Evolutionary conservation across 1,140 invertebrate genomes (phyloP).

Genomic region (Drosophila hydei): DNA sequence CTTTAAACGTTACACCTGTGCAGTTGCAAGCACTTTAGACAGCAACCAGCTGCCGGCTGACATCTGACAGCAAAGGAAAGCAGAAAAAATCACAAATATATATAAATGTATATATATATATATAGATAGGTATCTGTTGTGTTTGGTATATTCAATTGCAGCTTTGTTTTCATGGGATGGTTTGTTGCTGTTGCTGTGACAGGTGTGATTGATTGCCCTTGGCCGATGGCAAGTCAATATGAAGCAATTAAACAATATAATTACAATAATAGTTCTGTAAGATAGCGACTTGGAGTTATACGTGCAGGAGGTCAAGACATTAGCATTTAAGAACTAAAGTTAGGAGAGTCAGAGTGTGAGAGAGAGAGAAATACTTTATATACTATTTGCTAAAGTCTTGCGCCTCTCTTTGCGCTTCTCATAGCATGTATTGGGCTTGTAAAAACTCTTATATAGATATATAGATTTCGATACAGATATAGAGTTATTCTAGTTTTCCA

Average conservation of each 20-base stretch:
- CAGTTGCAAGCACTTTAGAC: not conserved
- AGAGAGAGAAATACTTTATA: too few species aligned
- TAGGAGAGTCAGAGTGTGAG: too few species aligned
- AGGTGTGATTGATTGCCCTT: slow-evolving; percentile 44
- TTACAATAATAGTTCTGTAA: not conserved
- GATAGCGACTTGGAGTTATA: too few species aligned
- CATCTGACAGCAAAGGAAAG: slow-evolving; percentile 23
- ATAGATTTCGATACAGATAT: too few species aligned
- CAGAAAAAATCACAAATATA: not conserved
- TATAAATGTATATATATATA: not conserved
- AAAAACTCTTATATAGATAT: too few species aligned
- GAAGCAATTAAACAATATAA: slow-evolving; percentile 41
- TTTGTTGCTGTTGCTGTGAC: not conserved
- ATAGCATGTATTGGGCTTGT: too few species aligned
- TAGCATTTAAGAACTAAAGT: not conserved
- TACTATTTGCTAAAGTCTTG: too few species aligned
- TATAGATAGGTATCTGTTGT: too few species aligned
- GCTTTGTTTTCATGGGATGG: too few species aligned
- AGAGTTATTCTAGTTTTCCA: too few species aligned
- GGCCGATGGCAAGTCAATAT: slow-evolving; percentile 13
- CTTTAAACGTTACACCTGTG: slow-evolving; percentile 10
- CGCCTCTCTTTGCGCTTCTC: too few species aligned
- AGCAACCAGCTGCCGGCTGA: not conserved
- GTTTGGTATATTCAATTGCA: not conserved
- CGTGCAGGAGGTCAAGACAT: not conserved